Conservation (phyloP, 2,113 vertebrate genomes). For the Scomber scombrus region DNA sequence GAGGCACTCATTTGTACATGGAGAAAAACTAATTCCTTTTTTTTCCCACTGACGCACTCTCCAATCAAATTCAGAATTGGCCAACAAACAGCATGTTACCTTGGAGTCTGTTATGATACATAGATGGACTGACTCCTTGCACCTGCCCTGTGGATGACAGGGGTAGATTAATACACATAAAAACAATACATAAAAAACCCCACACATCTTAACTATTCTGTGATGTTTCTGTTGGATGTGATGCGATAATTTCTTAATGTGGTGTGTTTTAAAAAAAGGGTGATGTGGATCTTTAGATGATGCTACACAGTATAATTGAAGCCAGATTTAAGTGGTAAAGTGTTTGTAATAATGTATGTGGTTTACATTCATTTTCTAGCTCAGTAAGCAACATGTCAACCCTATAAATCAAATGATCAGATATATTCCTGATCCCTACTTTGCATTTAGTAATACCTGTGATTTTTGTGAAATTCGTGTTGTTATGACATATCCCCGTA, state of each 20-base stretch:
- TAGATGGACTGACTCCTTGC: not conserved
- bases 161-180: not conserved
- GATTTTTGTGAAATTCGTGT: not conserved
- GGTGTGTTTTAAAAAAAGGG: too few relatives aligned
- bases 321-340: not conserved
- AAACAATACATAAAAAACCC: too few relatives aligned
- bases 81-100: not conserved
- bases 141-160: too few relatives aligned
- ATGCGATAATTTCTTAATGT: too few relatives aligned
- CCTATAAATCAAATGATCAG: not conserved
- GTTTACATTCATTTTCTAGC: too few relatives aligned
- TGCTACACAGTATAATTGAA: not conserved
- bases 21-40: constrained; percentile 14
- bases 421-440: not conserved
- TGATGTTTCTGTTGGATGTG: not conserved
- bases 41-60: not conserved
- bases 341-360: too few relatives aligned
- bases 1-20: constrained; percentile 1
- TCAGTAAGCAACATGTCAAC: not conserved
- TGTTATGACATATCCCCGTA: not conserved
- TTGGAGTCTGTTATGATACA: not conserved
- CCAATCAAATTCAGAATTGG: not conserved
- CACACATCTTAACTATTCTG: not conserved
- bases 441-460: too few relatives aligned
- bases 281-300: not conserved